Evolutionary conservation across 2,113 vertebrate species (phyloP).

Genomic region (Saccopteryx bilineata): DNA sequence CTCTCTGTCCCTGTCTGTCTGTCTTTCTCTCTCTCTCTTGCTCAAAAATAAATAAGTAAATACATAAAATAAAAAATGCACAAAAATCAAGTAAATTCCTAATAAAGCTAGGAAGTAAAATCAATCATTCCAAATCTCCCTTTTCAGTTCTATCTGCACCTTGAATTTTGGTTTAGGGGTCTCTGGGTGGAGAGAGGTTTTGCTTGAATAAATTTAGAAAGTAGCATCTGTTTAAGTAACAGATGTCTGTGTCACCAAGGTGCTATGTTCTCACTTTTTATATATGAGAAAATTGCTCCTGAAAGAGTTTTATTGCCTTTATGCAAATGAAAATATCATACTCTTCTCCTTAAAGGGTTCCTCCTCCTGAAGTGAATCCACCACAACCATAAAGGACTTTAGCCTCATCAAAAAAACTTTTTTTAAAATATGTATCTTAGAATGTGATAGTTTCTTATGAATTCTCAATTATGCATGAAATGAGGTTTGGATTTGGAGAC

Average conservation of each 20-base stretch:
- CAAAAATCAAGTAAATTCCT: conserved; percentile 63
- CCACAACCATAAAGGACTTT: conserved; percentile 86
- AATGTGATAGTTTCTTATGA: conserved; percentile 85
- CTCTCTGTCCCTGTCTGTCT: too few relatives aligned
- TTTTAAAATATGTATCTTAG: conserved; percentile 76
- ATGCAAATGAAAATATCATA: conserved; percentile 89
- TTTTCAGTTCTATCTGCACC: conserved; percentile 76
- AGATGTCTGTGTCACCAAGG: conserved; percentile 90
- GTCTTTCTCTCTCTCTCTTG: too few relatives aligned
- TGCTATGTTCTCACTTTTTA: conserved; percentile 91
- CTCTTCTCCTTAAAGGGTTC: conserved; percentile 86
- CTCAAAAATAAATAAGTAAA: too few relatives aligned
- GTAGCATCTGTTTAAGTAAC: conserved; percentile 90
- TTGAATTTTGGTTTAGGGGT: conserved; percentile 84
- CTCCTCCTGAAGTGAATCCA: conserved; percentile 85
- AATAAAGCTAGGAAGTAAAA: conserved; percentile 70
- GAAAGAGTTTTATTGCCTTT: conserved; percentile 90
- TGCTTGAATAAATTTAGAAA: conserved; percentile 86
- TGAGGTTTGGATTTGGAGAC: conserved; percentile 86
- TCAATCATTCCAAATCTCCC: conserved; percentile 66
- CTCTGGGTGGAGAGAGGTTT: conserved; percentile 82
- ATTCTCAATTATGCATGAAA: conserved; percentile 88
- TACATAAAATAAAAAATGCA: conserved; percentile 16
- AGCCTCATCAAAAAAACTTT: conserved; percentile 81
- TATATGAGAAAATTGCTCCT: conserved; percentile 87